Base-by-base conservation (phyloP, 2,797 vertebrate species). In the Trematomus bernacchii region DNA sequence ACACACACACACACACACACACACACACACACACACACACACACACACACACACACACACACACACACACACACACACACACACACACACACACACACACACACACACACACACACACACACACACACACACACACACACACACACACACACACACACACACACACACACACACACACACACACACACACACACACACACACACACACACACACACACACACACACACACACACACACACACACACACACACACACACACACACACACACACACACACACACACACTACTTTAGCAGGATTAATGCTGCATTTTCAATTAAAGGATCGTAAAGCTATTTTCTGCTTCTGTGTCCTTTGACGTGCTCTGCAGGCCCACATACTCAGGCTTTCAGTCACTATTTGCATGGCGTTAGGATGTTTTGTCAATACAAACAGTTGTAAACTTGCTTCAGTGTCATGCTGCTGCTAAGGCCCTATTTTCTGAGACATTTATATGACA, bases 271-370 rank as follows among this genome's bases (percentile, higher is more conserved):
- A 27, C 27, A 27, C 27, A 27, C 27, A 27, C 27, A 21, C 21
- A 21, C 21, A 21, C 21, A 21, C 21, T n/a, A 66, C n/a, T 48
- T 70, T 61, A 47, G 59, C 23, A 18, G 84, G 85, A 57, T 85
- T 82, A 90, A 68, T 67, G 69, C 54, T 46, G 55, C 10, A 4
- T 69, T 86, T 37, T 84, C 70, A 84, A 63, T 86, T 86, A 84
- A 80, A 82, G 84, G n/a, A n/a, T n/a, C n/a, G n/a, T n/a, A n/a
- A n/a, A 66, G 64, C 72, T 87, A 55, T 84, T 73, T 90, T 76
- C 74, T 19, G 9, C 73, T 90, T 76, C 74, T 19, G 9, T 46
- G 43, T 69, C 50, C 0, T 76, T 57, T 68, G 33, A 2, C 12
- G 18, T 27, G 51, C 68, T 30, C 67, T 68, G 15, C 52, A 71